Percentiles rank a stretch among this genome's conserved stretches.
Evolutionary conservation across 2,113 vertebrate genomes (phyloP).

Genomic region (Pleuronectes platessa): DNA sequence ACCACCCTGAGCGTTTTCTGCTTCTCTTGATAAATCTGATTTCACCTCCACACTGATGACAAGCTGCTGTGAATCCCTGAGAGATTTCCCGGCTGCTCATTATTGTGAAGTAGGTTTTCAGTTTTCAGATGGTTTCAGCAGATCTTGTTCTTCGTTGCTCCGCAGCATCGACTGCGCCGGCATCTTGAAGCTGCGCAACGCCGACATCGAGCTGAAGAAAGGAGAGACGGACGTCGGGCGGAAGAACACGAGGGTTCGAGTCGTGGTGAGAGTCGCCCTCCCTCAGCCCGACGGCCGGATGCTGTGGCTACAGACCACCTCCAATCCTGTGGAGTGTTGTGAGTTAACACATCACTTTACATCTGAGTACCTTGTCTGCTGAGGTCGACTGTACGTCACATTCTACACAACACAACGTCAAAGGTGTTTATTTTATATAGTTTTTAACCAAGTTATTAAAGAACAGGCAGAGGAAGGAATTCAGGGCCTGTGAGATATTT

Average conservation of each 20-base stretch:
- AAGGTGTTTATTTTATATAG: too few relatives aligned
- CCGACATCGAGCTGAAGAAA: constrained; percentile 97
- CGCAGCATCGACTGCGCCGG: constrained; percentile 95
- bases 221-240: constrained; percentile 95
- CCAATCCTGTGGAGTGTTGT: constrained; percentile 95
- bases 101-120: background rate
- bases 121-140: background rate
- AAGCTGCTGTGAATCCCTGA: too few relatives aligned
- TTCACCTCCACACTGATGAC: background rate
- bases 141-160: background rate
- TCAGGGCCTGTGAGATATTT: too few relatives aligned
- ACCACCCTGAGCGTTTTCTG: too few relatives aligned
- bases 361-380: background rate
- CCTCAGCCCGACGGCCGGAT: constrained; percentile 88
- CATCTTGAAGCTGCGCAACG: constrained; percentile 95
- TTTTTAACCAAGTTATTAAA: too few relatives aligned
- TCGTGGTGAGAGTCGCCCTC: constrained; percentile 92
- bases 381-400: background rate
- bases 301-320: constrained; percentile 91
- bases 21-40: too few relatives aligned
- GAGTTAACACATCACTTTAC: constrained; percentile 65
- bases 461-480: too few relatives aligned
- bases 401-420: too few relatives aligned
- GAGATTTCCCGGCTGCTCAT: background rate
- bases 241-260: constrained; percentile 95